These are phyloP conservation scores for Orientallactaga sibirica DNA, from an alignment of 2,797 vertebrate species.

Conservation along the genomic window DNA sequence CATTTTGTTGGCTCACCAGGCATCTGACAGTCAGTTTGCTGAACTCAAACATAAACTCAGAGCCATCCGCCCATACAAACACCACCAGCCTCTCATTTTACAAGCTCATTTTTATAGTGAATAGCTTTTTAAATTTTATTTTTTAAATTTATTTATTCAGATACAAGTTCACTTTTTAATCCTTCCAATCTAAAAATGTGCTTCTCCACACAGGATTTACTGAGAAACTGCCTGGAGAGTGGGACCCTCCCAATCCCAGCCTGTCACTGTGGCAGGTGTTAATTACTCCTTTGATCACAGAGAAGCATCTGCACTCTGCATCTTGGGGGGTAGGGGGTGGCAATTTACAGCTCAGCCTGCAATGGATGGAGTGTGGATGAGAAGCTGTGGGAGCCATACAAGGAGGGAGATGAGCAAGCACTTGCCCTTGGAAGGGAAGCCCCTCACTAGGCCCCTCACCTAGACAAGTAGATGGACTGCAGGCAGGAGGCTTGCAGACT, in stretches of 20 bases:
- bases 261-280: not conserved
- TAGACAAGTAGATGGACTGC: not conserved
- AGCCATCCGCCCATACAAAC: not conserved
- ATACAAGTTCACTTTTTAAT: not conserved
- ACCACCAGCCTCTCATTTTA: constrained; percentile 26
- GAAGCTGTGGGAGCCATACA: too few species aligned
- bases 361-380: not conserved
- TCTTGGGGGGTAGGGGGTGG: not conserved
- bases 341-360: constrained; percentile 2
- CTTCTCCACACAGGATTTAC: not conserved
- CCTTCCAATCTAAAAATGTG: not conserved
- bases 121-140: too few species aligned
- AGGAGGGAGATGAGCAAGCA: accelerated
- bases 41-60: constrained; percentile 20
- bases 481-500: not conserved
- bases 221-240: not conserved
- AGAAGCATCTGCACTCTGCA: constrained; percentile 9
- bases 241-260: not conserved
- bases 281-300: not conserved
- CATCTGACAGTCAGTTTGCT: not conserved
- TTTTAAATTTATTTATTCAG: too few species aligned
- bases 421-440: not conserved
- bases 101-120: not conserved
- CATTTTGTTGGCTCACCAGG: not conserved
- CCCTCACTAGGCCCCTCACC: not conserved